Percentiles rank a stretch among this genome's conserved stretches.
Evolutionary conservation across 1,140 invertebrate species (phyloP).

Genomic region (Calliopsis andreniformis): DNA sequence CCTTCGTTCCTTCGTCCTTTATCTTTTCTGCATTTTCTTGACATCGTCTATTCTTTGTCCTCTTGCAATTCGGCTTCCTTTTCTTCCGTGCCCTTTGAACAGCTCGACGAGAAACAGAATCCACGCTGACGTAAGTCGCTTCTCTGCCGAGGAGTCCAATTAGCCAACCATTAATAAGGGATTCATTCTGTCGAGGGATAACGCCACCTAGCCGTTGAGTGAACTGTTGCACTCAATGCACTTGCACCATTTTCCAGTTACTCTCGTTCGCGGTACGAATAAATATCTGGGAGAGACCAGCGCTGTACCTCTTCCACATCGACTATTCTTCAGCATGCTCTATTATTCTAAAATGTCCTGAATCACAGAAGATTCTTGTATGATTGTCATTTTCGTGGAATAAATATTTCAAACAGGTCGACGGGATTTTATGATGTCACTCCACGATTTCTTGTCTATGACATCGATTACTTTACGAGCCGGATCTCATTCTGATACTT

Average conservation of each 20-base stretch:
- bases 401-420: too few relatives aligned
- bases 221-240: slow-evolving; percentile 31
- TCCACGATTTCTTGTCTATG: too few relatives aligned
- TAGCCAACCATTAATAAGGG: slow-evolving; percentile 76
- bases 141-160: slow-evolving; percentile 71
- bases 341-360: background rate
- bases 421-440: too few relatives aligned
- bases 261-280: slow-evolving; percentile 39
- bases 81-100: background rate
- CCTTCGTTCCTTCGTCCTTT: background rate
- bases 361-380: background rate
- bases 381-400: background rate
- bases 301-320: slow-evolving; percentile 11
- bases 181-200: slow-evolving; percentile 68
- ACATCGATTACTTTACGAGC: too few relatives aligned
- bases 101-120: slow-evolving; percentile 1
- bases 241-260: slow-evolving; percentile 38
- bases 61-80: background rate
- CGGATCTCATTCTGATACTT: too few relatives aligned
- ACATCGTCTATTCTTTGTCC: background rate
- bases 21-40: background rate
- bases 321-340: too few relatives aligned
- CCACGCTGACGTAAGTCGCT: slow-evolving; percentile 61
- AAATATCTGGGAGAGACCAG: slow-evolving; percentile 30
- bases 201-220: slow-evolving; percentile 63